Evolutionary conservation across 1,140 invertebrate species (phyloP), one percentile per base, ranked within the genome.

Genomic region (Drosophila sechellia): DNA sequence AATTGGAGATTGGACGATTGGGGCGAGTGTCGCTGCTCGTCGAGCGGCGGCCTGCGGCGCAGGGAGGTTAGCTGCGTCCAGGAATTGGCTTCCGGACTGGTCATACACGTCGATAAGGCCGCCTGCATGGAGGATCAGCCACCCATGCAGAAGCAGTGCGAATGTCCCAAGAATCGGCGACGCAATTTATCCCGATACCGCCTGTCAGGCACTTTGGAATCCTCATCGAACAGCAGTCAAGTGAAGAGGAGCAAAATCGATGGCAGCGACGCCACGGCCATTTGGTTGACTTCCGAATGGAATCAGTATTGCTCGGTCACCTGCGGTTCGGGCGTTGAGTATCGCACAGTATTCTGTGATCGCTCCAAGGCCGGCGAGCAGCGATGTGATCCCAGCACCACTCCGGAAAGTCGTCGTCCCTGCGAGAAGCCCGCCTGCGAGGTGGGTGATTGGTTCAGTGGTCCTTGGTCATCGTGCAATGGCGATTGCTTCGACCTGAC

Each of bases 391-490:
- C 93, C 93, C 63, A 94, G 93, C 3, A 91, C 90, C 11, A 94
- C 94, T 73, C 95, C 95, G 0, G 93, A 94, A 56, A 93, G 92
- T 4, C 93, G 93, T 1, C 92, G 95, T 76, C 93, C 93, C 3
- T 96, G 96, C 74, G 93, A 93, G 52, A 94, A 94, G 45, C 13
- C 52, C 6, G 94, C 94, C 5, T 96, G 95, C 84, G 93, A 94
- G 20, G 42, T 60, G 22, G 95, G 94, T 1, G 93, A 95, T 71
- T 97, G 96, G 96, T 95, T 95, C 72, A 90, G 93, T 20, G 95
- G 95, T 17, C 94, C 95, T 1, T 96, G 96, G 96, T 92, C 93
- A 3, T 89, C 94, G 69, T 94, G 94, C 81, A 92, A 92, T 76
- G 92, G 92, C 55, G 84, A 91, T 50, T 92, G 92, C 52, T 92